Percentiles rank a stretch among this genome's conserved stretches.
Conservation (phyloP, 2,113 vertebrate genomes). For the Struthidea cinerea region DNA sequence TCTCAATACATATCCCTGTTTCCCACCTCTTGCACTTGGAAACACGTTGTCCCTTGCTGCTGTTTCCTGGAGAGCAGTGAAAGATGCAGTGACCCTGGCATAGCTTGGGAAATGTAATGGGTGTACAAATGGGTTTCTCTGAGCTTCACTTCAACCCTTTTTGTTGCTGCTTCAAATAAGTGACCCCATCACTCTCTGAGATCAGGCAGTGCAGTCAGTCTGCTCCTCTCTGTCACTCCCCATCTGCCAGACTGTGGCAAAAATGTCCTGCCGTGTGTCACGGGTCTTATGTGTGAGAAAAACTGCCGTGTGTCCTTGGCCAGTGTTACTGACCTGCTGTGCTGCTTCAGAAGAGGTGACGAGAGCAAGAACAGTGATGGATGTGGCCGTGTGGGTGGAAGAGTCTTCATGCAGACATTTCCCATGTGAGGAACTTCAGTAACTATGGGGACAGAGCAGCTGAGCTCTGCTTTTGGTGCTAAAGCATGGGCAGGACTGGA, state of each 20-base stretch:
- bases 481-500: not conserved
- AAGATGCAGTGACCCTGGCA: not conserved
- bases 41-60: not conserved
- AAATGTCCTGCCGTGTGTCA: not conserved
- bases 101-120: not conserved
- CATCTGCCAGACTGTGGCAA: not conserved
- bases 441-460: not conserved
- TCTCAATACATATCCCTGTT: not conserved
- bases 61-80: not conserved
- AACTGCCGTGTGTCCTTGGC: not conserved
- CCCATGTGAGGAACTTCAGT: not conserved
- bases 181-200: not conserved
- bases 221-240: not conserved
- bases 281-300: not conserved
- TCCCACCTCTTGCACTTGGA: not conserved
- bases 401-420: not conserved
- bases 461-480: not conserved
- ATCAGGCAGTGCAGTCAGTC: not conserved
- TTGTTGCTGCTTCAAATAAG: not conserved
- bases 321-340: not conserved
- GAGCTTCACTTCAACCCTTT: not conserved
- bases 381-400: fast-evolving
- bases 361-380: not conserved
- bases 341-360: not conserved
- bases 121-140: not conserved